Conservation (phyloP, 1,140 invertebrate species). For the Drosophila melanica region DNA sequence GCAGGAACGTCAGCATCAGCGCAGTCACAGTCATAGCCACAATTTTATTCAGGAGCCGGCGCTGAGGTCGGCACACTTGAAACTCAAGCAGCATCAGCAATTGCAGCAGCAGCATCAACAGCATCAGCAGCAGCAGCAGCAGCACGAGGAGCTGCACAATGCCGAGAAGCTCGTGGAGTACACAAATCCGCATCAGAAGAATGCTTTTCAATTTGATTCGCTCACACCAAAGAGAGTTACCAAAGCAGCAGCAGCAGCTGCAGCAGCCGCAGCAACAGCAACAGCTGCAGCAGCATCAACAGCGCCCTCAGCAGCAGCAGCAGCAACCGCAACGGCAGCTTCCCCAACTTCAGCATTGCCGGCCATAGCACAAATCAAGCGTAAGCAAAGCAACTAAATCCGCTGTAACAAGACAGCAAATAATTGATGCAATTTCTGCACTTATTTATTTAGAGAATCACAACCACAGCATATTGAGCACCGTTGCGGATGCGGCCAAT, state of each 20-base stretch:
- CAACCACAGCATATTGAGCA: constrained; percentile 69
- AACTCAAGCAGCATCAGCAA: constrained; percentile 64
- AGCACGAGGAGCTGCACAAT: constrained; percentile 77
- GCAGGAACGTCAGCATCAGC: constrained; percentile 59
- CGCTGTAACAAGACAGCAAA: not conserved
- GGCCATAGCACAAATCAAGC: constrained; percentile 41
- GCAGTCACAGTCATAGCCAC: constrained; percentile 71
- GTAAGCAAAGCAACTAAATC: not conserved
- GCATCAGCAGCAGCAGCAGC: constrained; percentile 39
- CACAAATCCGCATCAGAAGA: constrained; percentile 80
- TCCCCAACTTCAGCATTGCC: constrained; percentile 17
- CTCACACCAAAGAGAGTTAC: constrained; percentile 81
- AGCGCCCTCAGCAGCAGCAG: constrained; percentile 9
- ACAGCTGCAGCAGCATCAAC: constrained; percentile 11
- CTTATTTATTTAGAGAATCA: constrained; percentile 26
- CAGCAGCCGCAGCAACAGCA: constrained; percentile 19
- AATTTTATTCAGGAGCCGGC: constrained; percentile 64
- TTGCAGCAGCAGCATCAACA: constrained; percentile 50
- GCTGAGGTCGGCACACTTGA: constrained; percentile 62
- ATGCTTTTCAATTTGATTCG: constrained; percentile 83
- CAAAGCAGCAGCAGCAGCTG: constrained; percentile 49
- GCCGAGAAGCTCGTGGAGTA: constrained; percentile 82
- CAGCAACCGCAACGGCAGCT: constrained; percentile 27
- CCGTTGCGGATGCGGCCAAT: constrained; percentile 67
- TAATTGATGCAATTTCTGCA: not conserved